Evolutionary conservation across 2,797 vertebrate genomes (phyloP), one percentile per base, ranked within the genome.

Genomic region (Xenops minutus): DNA sequence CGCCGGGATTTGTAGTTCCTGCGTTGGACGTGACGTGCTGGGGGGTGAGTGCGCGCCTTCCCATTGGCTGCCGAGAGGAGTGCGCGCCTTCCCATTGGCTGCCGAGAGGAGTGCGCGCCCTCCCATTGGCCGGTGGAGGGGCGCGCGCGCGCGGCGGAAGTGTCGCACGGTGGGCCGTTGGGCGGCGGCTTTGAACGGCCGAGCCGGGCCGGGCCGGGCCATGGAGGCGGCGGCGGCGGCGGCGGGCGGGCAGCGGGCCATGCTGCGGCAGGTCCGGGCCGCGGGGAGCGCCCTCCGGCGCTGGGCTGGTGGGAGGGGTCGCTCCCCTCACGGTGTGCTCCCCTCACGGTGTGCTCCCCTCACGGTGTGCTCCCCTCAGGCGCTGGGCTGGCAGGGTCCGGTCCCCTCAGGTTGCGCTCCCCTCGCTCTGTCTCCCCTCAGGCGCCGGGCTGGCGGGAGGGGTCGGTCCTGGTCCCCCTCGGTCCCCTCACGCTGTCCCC

Each of bases 181-280:
- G 43, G 34, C 91, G 94, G 94, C 46, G 69, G 58, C 82, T 92
- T 88, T 91, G 93, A 72, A 78, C 88, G 91, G 61, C 76, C 37
- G 14, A 62, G 82, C 69, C 37, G 14, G 64, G 82, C 69, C 18
- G n/a, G 51, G 74, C 62, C 30, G 29, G 13, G 92, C 32, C 11
- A 96, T 95, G 96, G 93, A 90, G 63, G 55, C 41, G 46, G 51
- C 32, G 23, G 55, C 41, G 46, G 51, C 32, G 23, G 48, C 51
- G 24, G 36, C 39, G 29, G 61, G 61, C 19, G 61, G 29, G 61
- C 61, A 22, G 37, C 58, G 58, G 58, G 59, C 37, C 4, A 37
- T 61, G 59, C 59, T 62, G 59, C 59, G 59, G 59, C 59, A 62
- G 59, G 59, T 41, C 13, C 27, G 56, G 49, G 49, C 22, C 49